A percentile compares a stretch with the other conserved stretches of the same genome.
Evolutionary conservation across 2,888 invertebrate species (phyloP).

Genomic region (Dione juno): DNA sequence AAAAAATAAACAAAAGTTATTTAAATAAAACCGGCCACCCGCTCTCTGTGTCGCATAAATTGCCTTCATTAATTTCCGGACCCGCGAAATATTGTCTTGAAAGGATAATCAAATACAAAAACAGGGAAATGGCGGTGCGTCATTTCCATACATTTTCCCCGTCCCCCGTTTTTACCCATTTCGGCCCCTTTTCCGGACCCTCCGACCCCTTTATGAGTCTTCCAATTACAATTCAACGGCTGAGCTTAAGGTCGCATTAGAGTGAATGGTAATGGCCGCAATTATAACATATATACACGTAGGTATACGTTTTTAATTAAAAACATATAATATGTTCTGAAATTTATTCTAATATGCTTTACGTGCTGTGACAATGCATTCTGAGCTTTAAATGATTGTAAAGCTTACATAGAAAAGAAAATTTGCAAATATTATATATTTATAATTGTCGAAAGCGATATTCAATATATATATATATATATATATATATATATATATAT

Average conservation of each 20-base stretch:
- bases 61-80: constrained; percentile 83
- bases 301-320: constrained; percentile 32
- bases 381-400: not conserved
- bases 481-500: too few relatives aligned
- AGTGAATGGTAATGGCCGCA: constrained; percentile 57
- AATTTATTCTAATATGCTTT: not conserved
- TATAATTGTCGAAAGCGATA: too few relatives aligned
- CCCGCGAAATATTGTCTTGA: constrained; percentile 83
- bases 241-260: constrained; percentile 79
- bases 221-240: constrained; percentile 78
- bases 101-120: constrained; percentile 84
- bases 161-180: constrained; percentile 68
- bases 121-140: constrained; percentile 82
- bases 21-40: constrained; percentile 79
- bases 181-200: constrained; percentile 67
- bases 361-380: not conserved
- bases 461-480: too few relatives aligned
- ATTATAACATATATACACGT: constrained; percentile 50
- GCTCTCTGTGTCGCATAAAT: constrained; percentile 81
- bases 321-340: not conserved
- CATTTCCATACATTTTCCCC: constrained; percentile 80
- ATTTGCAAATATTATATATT: too few relatives aligned
- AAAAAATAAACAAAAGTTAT: constrained; percentile 65
- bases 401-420: not conserved
- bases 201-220: constrained; percentile 78